phyloP scores from a whole-genome alignment of 23 tunicate species.

The Halocynthia roretzi region DNA sequence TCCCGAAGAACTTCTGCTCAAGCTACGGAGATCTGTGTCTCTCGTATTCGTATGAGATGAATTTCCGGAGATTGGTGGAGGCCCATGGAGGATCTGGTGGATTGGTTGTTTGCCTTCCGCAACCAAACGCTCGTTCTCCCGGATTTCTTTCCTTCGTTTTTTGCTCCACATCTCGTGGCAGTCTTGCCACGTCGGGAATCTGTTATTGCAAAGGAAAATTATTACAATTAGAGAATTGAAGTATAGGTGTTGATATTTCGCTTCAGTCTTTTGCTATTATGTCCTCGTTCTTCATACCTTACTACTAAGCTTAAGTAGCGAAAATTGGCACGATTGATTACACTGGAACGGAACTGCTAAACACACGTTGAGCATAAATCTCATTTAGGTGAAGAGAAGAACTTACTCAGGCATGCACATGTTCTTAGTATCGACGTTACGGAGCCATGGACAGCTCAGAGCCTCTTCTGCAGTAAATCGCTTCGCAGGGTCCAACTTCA shows the following conservation, averaged over 20 bases:
- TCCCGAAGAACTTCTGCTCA: background rate
- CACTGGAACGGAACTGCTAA: no score
- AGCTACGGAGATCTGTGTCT: slow-evolving; percentile 17
- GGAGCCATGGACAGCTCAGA: slow-evolving; percentile 77
- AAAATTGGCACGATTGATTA: no score
- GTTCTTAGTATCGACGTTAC: slow-evolving; percentile 51
- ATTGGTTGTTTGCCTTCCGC: slow-evolving; percentile 41
- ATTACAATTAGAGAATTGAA: no score
- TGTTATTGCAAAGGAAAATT: background rate
- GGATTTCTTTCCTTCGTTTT: slow-evolving; percentile 44
- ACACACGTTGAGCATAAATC: no score
- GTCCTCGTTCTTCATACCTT: no score
- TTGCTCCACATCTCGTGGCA: slow-evolving; percentile 99
- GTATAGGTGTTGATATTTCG: no score
- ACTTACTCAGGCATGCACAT: slow-evolving; percentile 93
- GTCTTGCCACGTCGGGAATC: slow-evolving; percentile 90
- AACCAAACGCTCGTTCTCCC: slow-evolving; percentile 28
- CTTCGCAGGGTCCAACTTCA: slow-evolving; percentile 62
- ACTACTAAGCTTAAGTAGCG: no score
- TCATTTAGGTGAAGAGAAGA: background rate
- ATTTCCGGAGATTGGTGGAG: background rate
- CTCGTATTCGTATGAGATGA: background rate
- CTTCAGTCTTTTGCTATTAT: no score
- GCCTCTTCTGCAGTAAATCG: slow-evolving; percentile 78
- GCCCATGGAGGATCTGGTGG: slow-evolving; percentile 14